Evolutionary conservation across 2,888 invertebrate genomes (phyloP).

Genomic region (Drosophila testacea): DNA sequence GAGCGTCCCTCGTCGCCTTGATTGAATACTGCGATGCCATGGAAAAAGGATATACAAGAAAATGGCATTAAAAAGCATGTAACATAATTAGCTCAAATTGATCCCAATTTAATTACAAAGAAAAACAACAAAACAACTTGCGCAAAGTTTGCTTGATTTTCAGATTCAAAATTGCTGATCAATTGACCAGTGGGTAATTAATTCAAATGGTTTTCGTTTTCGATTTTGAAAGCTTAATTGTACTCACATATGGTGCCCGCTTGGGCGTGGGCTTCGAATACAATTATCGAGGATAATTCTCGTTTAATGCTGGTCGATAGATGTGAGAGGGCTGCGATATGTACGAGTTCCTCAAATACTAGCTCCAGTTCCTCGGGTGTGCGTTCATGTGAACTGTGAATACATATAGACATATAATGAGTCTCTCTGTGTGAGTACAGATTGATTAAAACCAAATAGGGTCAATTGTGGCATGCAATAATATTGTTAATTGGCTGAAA

Average conservation of each 20-base stretch:
- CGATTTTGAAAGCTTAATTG: slow-evolving; percentile 9
- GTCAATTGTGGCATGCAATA: slow-evolving; percentile 23
- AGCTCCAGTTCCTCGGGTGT: slow-evolving; percentile 92
- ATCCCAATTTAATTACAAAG: slow-evolving; percentile 36
- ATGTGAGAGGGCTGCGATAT: slow-evolving; percentile 92
- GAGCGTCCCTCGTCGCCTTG: slow-evolving; percentile 94
- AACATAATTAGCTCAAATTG: slow-evolving; percentile 46
- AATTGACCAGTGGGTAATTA: slow-evolving; percentile 25
- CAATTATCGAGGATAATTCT: slow-evolving; percentile 91
- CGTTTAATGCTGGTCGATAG: slow-evolving; percentile 92
- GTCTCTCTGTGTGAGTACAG: not conserved
- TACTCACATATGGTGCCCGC: slow-evolving; percentile 91
- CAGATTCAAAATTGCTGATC: not conserved
- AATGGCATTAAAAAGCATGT: slow-evolving; percentile 38
- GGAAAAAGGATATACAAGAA: slow-evolving; percentile 5
- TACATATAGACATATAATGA: not conserved
- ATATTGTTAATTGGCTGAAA: slow-evolving; percentile 39
- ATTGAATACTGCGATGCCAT: slow-evolving; percentile 88
- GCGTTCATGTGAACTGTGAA: slow-evolving; percentile 89
- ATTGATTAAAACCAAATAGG: slow-evolving; percentile 57
- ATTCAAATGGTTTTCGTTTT: slow-evolving; percentile 29
- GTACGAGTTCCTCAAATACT: slow-evolving; percentile 93
- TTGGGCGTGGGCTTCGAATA: slow-evolving; percentile 92
- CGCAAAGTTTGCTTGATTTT: slow-evolving; percentile 17
- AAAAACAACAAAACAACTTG: slow-evolving; percentile 29